phyloP scores from a whole-genome alignment of 2,888 invertebrate species.

The Abrostola tripartita region DNA sequence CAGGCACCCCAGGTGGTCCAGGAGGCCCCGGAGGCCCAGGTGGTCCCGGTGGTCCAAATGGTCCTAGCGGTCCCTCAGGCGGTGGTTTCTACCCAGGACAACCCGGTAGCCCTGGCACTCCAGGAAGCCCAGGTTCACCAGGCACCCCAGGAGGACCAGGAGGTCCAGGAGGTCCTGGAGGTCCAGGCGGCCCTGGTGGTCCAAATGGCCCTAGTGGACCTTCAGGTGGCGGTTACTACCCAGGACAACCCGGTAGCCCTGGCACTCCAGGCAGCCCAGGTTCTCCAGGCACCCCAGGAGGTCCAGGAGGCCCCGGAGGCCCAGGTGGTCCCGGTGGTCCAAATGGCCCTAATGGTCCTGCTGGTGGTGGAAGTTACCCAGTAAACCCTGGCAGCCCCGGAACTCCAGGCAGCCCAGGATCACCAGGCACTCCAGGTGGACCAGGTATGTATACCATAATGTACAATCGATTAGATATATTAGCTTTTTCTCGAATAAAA shows the following conservation, averaged over 20 bases:
- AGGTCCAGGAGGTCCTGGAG: constrained; percentile 18
- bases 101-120: constrained; percentile 45
- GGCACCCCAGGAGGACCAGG: constrained; percentile 25
- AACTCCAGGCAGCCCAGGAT: constrained; percentile 54
- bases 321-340: constrained; percentile 49
- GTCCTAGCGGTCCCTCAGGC: constrained; percentile 38
- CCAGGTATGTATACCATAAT: background rate
- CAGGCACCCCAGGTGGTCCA: constrained; percentile 58
- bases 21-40: constrained; percentile 54
- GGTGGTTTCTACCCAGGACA: constrained; percentile 54
- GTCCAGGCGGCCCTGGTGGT: constrained; percentile 37
- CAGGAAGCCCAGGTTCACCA: constrained; percentile 48
- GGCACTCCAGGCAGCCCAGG: constrained; percentile 35
- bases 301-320: constrained; percentile 50
- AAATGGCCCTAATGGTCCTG: constrained; percentile 29
- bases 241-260: constrained; percentile 50
- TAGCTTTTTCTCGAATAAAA: no score
- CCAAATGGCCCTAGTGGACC: constrained; percentile 57
- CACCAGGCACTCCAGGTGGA: constrained; percentile 58
- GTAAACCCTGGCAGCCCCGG: constrained; percentile 48
- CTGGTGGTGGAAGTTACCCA: constrained; percentile 38
- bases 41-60: constrained; percentile 39
- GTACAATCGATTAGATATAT: no score
- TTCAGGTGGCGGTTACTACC: constrained; percentile 63
- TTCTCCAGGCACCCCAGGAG: constrained; percentile 62